phyloP scores from a whole-genome alignment of 2,888 invertebrate genomes.

The Anodontia alba region DNA sequence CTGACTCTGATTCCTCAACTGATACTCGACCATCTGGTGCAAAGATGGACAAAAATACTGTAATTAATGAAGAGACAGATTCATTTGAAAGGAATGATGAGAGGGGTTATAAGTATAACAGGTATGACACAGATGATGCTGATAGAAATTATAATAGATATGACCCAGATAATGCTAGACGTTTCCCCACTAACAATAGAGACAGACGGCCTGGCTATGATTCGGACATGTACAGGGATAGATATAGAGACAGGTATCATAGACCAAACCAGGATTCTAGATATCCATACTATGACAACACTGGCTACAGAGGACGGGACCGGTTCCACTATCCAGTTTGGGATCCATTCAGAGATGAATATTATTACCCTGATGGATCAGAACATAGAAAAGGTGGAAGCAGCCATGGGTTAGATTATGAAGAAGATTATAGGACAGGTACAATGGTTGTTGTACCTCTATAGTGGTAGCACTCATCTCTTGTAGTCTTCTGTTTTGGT shows the following conservation, averaged over 20 bases:
- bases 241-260: conserved; percentile 16
- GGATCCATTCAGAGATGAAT: conserved; percentile 55
- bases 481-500: no score
- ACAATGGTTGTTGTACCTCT: conserved; percentile 24
- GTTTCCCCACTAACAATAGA: conserved; percentile 19
- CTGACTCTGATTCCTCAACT: background rate
- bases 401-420: conserved; percentile 28
- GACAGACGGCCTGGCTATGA: conserved; percentile 49
- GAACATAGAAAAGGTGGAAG: conserved; percentile 30
- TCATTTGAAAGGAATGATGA: background rate
- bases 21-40: background rate
- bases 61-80: background rate
- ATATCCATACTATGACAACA: conserved; percentile 58
- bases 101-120: conserved; percentile 16
- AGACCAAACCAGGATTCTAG: conserved; percentile 48
- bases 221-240: conserved; percentile 28
- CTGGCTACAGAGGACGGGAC: conserved; percentile 41
- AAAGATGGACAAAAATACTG: conserved; percentile 4
- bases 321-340: conserved; percentile 54
- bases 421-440: conserved; percentile 36
- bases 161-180: conserved; percentile 17
- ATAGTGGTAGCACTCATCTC: background rate
- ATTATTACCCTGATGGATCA: conserved; percentile 51
- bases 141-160: conserved; percentile 14
- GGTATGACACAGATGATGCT: conserved; percentile 18